Evolutionary conservation across 2,797 vertebrate species (phyloP).

Genomic region (Enteromius treurensis): DNA sequence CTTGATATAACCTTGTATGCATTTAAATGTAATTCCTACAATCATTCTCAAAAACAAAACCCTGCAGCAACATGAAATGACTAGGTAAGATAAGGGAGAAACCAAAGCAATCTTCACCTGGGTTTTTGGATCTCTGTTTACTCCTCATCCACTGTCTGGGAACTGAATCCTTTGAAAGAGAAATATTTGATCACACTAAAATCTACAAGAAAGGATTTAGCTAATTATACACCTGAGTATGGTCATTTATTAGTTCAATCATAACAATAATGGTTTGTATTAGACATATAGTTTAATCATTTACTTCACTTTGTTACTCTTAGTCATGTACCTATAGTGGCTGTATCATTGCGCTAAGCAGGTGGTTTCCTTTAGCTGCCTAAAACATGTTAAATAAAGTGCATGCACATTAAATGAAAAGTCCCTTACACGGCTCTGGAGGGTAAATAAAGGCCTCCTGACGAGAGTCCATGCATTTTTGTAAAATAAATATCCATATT

Average conservation of each 20-base stretch:
- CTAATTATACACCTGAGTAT: background rate
- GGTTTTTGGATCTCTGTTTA: slow-evolving; percentile 17
- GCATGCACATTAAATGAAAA: too few relatives aligned
- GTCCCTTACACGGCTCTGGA: too few relatives aligned
- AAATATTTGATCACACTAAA: background rate
- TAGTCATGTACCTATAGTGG: background rate
- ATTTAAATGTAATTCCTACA: background rate
- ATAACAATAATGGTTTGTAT: background rate
- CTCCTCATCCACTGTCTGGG: slow-evolving; percentile 24
- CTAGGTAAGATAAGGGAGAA: background rate
- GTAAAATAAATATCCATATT: too few relatives aligned
- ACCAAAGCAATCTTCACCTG: slow-evolving; percentile 42
- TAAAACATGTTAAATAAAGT: too few relatives aligned
- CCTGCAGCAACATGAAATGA: background rate
- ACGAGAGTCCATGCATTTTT: too few relatives aligned
- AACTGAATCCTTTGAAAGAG: slow-evolving; percentile 28
- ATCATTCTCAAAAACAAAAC: background rate
- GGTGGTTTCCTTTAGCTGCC: too few relatives aligned
- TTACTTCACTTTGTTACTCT: background rate
- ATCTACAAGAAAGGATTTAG: background rate
- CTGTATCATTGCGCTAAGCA: background rate
- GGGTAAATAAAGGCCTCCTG: too few relatives aligned
- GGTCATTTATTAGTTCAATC: background rate
- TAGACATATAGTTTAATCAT: background rate
- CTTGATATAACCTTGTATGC: background rate